phyloP scores from a whole-genome alignment of 2,797 vertebrate species.

The Sebastes jordani region DNA sequence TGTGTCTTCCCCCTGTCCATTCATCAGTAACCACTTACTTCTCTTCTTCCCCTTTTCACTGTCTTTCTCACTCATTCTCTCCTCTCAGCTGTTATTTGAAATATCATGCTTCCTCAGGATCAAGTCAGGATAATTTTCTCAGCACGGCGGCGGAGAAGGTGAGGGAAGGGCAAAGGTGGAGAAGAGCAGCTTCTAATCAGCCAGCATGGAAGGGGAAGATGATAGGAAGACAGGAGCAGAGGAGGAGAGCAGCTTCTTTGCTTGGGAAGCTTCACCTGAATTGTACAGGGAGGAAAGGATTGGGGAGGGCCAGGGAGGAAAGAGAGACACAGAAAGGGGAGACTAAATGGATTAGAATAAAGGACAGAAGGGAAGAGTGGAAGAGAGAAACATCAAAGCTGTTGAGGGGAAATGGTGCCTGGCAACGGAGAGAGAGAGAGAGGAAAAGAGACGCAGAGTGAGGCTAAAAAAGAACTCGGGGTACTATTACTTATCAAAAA shows the following conservation, averaged over 20 bases:
- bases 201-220: conserved; percentile 4
- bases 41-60: neutral
- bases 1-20: neutral
- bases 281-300: conserved; percentile 33
- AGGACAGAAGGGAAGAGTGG: conserved; percentile 56
- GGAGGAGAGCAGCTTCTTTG: conserved; percentile 24
- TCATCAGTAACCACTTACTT: conserved; percentile 10
- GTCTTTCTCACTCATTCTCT: neutral
- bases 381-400: conserved; percentile 71
- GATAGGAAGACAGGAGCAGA: conserved; percentile 7
- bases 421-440: conserved; percentile 30
- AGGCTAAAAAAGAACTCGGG: conserved; percentile 40
- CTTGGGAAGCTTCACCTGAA: conserved; percentile 52
- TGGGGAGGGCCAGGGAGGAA: conserved; percentile 33
- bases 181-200: conserved; percentile 53
- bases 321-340: conserved; percentile 50
- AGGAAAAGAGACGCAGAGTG: conserved; percentile 16
- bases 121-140: conserved; percentile 32
- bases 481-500: conserved; percentile 66
- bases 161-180: conserved; percentile 26
- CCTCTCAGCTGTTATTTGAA: conserved; percentile 20
- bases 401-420: conserved; percentile 49
- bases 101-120: conserved; percentile 3
- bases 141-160: neutral
- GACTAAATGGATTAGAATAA: conserved; percentile 73